These are phyloP conservation scores for Empis stercorea DNA, from an alignment of 2,888 invertebrate genomes.

Conservation along the genomic window DNA sequence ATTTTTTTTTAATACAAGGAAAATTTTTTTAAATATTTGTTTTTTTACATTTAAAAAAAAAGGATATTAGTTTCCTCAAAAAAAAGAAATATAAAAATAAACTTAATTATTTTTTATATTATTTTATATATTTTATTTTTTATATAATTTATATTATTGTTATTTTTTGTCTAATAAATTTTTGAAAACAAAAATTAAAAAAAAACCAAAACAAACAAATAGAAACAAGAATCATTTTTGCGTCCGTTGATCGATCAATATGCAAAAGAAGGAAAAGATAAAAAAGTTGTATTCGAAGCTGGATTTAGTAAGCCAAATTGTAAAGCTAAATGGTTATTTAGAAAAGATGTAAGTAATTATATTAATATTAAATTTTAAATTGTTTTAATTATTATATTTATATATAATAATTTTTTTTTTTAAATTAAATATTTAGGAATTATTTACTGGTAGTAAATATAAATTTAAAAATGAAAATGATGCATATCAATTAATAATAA, in stretches of 20 bases:
- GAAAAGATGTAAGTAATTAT: slow-evolving; percentile 69
- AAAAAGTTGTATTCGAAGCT: slow-evolving; percentile 84
- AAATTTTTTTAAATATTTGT: too few species aligned
- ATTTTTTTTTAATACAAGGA: too few species aligned
- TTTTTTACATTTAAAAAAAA: too few species aligned
- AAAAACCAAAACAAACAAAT: slow-evolving; percentile 16
- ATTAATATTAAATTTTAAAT: too few species aligned
- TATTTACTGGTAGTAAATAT: slow-evolving; percentile 91
- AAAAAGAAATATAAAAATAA: too few species aligned
- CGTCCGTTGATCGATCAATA: slow-evolving; percentile 89
- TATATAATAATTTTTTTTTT: slow-evolving; percentile 12
- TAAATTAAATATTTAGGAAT: slow-evolving; percentile 67
- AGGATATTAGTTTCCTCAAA: too few species aligned
- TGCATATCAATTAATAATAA: slow-evolving; percentile 79
- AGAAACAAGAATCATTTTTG: slow-evolving; percentile 92
- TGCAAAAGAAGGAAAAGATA: slow-evolving; percentile 92
- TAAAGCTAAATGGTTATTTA: slow-evolving; percentile 84
- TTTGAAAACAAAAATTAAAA: not conserved
- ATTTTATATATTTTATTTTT: too few species aligned
- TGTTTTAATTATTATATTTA: not conserved
- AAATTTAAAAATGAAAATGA: slow-evolving; percentile 91
- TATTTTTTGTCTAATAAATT: too few species aligned
- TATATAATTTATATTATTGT: too few species aligned
- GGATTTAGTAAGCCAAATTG: slow-evolving; percentile 94
- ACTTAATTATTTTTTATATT: too few species aligned